phyloP scores from a whole-genome alignment of 1,140 invertebrate species.

The Drosophila sp. region DNA sequence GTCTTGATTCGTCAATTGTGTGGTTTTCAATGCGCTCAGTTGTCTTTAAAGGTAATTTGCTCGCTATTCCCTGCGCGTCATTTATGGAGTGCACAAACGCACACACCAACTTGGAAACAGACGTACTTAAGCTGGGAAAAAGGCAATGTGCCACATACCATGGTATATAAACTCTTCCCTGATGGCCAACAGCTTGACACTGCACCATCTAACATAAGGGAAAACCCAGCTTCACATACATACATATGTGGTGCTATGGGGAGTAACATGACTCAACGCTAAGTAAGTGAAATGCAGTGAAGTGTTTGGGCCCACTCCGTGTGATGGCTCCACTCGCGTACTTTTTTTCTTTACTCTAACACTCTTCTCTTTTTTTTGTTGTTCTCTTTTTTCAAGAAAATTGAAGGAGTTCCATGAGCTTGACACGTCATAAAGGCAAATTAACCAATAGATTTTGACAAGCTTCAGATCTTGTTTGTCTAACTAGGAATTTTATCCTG shows the following conservation, averaged over 20 bases:
- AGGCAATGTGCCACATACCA: conserved; percentile 24
- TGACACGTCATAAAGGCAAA: no score
- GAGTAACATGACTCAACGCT: conserved; percentile 29
- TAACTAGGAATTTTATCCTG: not conserved
- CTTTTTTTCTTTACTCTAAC: not conserved
- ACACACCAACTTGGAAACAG: not conserved
- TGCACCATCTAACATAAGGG: conserved; percentile 25
- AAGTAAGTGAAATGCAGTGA: conserved; percentile 52
- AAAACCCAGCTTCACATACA: not conserved
- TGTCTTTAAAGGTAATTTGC: conserved; percentile 4
- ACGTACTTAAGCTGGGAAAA: conserved; percentile 35
- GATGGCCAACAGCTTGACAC: conserved; percentile 35
- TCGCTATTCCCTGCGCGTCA: conserved; percentile 28
- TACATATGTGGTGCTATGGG: conserved; percentile 24
- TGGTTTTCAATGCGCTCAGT: not conserved
- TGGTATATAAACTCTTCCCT: conserved; percentile 25
- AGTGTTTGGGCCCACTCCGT: conserved; percentile 12
- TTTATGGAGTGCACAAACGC: conserved; percentile 54
- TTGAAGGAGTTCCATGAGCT: not conserved
- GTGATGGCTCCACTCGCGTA: conserved; percentile 3
- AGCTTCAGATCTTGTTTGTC: not conserved
- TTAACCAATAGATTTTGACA: not conserved
- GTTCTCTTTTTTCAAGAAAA: not conserved
- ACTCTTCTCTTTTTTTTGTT: not conserved
- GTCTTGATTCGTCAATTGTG: not conserved